Evolutionary conservation across 2,888 invertebrate genomes (phyloP), one percentile per base, ranked within the genome.

Genomic region (Dexiosoma caninum): DNA sequence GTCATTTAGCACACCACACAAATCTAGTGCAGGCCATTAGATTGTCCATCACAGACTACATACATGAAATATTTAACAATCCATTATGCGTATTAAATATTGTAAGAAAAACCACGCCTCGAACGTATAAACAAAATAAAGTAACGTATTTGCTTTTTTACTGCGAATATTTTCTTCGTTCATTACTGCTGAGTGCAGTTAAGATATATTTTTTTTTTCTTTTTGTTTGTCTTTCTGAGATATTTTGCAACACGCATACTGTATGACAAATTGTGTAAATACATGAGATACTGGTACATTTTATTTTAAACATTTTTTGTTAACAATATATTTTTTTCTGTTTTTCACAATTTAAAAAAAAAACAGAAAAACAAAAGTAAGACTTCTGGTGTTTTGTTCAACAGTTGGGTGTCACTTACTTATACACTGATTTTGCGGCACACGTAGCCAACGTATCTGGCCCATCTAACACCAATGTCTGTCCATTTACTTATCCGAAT

Each of bases 221-320:
- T 59, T 44, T 42, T n/a, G 6, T 21, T 40, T 46, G 23, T 62
- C 16, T 8, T n/a, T 57, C 64, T 44, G 40, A 76, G 55, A 78
- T 55, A 80, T 80, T 71, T 80, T 80, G 80, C 75, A 80, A 80
- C 80, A 80, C 80, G 80, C 75, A 80, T 76, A 53, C 75, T 59
- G 44, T 66, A 86, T 87, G 87, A 87, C 87, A 87, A 87, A 87
- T 87, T 87, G 87, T 86, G 86, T 85, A 87, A 87, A 86, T 86
- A 84, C 87, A 87, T 87, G 87, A 86, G 87, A 86, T 85, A 87
- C 84, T 84, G 84, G 53, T 53, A 66, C 59, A 75, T 71, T 37
- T 69, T 78, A 35, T 74, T 69, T 72, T 37, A 10, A 42, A 59
- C 16, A 67, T 77, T 69, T 49, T 57, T 70, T 70, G 16, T 66